These are phyloP conservation scores for Australoheros scitulus DNA, from an alignment of 2,113 vertebrate genomes.

Conservation along the genomic window DNA sequence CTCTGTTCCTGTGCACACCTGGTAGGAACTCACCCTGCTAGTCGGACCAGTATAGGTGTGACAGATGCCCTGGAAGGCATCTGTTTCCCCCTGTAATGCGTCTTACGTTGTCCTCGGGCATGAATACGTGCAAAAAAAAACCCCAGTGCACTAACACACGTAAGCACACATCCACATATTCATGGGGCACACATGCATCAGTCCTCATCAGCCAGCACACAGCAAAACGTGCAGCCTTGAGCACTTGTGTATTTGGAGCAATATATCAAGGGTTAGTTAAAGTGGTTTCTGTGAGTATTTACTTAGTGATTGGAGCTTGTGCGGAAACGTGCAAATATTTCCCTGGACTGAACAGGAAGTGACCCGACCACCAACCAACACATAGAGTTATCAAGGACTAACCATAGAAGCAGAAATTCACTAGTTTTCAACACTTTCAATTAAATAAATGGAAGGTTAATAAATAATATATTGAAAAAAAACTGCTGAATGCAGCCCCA, in stretches of 20 bases:
- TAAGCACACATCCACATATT: neutral
- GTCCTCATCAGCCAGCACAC: neutral
- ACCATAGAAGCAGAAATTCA: neutral
- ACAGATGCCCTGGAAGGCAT: neutral
- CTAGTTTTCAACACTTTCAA: neutral
- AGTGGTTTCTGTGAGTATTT: constrained; percentile 41
- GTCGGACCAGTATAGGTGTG: constrained; percentile 1
- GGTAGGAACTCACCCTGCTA: constrained; percentile 19
- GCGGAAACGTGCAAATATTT: constrained; percentile 48
- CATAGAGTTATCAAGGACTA: neutral
- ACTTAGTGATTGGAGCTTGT: constrained; percentile 22
- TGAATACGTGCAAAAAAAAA: neutral
- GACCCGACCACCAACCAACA: constrained; percentile 36
- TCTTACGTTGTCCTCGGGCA: neutral
- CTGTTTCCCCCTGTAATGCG: neutral
- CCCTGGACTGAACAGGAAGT: neutral
- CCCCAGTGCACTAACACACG: neutral
- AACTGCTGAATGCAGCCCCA: neutral
- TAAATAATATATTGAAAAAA: neutral
- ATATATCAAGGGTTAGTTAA: constrained; percentile 15
- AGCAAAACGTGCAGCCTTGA: constrained; percentile 21
- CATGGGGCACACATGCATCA: neutral
- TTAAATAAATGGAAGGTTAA: neutral
- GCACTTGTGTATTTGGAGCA: neutral
- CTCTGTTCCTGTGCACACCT: constrained; percentile 38